Evolutionary conservation across 2,113 vertebrate species (phyloP), one percentile per base, ranked within the genome.

Genomic region (Neodontobutis hainanensis): DNA sequence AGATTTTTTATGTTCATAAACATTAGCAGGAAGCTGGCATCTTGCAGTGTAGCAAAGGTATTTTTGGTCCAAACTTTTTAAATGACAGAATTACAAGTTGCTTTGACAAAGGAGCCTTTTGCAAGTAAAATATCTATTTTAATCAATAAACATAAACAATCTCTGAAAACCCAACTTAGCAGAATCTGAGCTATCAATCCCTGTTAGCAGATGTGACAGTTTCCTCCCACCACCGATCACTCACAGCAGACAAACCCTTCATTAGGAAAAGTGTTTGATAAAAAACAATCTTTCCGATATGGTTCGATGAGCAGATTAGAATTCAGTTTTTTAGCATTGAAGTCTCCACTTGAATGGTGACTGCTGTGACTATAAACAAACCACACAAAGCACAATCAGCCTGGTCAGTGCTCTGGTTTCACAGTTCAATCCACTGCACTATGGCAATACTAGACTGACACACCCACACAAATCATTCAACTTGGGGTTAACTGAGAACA

Each of bases 401-500:
- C 19, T 27, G 19, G 19, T 27, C 19, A 27, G 19, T 27, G 19
- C 19, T 27, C 19, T 27, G 19, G 19, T 27, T 27, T 27, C 19
- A 27, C 19, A 27, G 19, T 27, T 27, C 19, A 27, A 27, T 27
- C 19, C 19, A 27, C 19, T 27, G 19, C 19, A 27, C 19, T 27
- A 27, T 27, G 3, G 19, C 19, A 27, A 27, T 27, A 27, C 19
- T 27, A 27, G 19, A 27, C 19, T 3, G 19, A 27, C 19, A 27
- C 19, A 27, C 19, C 19, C 19, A 27, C 19, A 27, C 3, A 27
- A 10, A 12, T 11, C 27, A 53, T 35, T 5, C 32, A 53, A 14
- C 32, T 14, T 35, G 51, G 45, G 67, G 61, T 74, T 80, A 65
- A 78, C 49, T 15, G 15, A 16, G 48, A 75, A 68, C 16, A 48